A percentile compares a stretch with the other conserved stretches of the same genome.
These are phyloP conservation scores for Champsocephalus esox DNA, from an alignment of 2,797 vertebrate species.

Conservation along the genomic window DNA sequence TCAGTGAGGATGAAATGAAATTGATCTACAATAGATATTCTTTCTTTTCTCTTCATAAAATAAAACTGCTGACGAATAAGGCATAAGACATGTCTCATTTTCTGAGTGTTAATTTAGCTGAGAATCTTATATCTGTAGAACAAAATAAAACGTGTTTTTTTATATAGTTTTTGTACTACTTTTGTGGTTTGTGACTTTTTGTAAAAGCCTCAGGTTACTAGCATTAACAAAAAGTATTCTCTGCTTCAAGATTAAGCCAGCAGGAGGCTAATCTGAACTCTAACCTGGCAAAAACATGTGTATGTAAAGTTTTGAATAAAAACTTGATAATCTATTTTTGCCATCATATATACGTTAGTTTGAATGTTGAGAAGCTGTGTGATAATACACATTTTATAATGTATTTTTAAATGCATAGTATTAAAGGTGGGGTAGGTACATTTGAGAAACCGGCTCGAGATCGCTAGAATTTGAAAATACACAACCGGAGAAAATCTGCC, in stretches of 20 bases:
- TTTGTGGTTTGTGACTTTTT: background rate
- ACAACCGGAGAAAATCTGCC: too few relatives aligned
- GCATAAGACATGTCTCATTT: background rate
- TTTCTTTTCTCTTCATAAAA: conserved; percentile 5
- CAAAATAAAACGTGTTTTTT: too few relatives aligned
- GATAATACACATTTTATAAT: background rate
- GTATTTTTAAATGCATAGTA: background rate
- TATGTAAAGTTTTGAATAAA: too few relatives aligned
- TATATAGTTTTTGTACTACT: background rate
- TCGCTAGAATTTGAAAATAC: too few relatives aligned
- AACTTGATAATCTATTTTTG: background rate
- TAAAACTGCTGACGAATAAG: background rate
- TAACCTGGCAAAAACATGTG: background rate
- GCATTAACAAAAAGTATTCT: background rate
- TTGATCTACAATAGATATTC: background rate
- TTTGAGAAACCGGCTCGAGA: too few relatives aligned
- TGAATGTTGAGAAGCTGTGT: background rate
- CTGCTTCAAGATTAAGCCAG: background rate
- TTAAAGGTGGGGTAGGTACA: too few relatives aligned
- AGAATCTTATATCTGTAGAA: background rate
- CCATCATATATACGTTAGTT: background rate
- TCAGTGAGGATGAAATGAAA: background rate
- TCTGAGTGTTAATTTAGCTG: background rate
- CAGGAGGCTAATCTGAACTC: conserved; percentile 2
- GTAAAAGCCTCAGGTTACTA: background rate